phyloP scores from a whole-genome alignment of 53 echinoderm and acorn worm species.

The Apostichopus leukothele region DNA sequence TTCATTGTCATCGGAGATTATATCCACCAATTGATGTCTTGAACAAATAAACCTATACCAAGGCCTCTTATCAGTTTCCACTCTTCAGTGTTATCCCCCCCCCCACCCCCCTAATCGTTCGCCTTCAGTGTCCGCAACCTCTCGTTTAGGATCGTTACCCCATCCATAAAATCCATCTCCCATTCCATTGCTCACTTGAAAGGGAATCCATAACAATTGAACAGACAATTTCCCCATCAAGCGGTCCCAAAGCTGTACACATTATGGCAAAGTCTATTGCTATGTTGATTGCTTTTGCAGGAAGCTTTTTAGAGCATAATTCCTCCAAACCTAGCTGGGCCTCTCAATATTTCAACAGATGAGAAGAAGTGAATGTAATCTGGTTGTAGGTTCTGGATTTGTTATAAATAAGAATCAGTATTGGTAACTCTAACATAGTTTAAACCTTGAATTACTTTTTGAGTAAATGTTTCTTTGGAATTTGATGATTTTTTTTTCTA shows the following conservation, averaged over 20 bases:
- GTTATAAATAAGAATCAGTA: too few species aligned
- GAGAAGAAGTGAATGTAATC: background rate
- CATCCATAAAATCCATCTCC: constrained; percentile 7
- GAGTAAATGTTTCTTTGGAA: too few species aligned
- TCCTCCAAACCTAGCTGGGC: background rate
- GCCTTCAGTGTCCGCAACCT: background rate
- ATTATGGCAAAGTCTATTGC: background rate
- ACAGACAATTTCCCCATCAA: constrained; percentile 7
- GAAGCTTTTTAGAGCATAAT: background rate
- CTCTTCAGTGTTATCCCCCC: background rate
- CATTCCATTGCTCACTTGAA: background rate
- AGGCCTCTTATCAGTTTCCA: too few species aligned
- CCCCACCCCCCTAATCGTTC: background rate
- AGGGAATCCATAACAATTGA: constrained; percentile 3
- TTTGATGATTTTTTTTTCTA: too few species aligned
- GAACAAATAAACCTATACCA: too few species aligned
- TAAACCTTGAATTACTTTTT: too few species aligned
- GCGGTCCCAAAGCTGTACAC: constrained; percentile 1
- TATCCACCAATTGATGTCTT: too few species aligned
- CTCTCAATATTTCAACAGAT: background rate
- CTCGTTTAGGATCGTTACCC: background rate
- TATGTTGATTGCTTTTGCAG: constrained; percentile 11
- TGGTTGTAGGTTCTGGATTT: too few species aligned
- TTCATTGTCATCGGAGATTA: too few species aligned
- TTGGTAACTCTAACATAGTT: too few species aligned